A percentile compares a stretch with the other conserved stretches of the same genome.
phyloP scores from a whole-genome alignment of 92 coral and sea anemone species.

The Diadumene lineata region DNA sequence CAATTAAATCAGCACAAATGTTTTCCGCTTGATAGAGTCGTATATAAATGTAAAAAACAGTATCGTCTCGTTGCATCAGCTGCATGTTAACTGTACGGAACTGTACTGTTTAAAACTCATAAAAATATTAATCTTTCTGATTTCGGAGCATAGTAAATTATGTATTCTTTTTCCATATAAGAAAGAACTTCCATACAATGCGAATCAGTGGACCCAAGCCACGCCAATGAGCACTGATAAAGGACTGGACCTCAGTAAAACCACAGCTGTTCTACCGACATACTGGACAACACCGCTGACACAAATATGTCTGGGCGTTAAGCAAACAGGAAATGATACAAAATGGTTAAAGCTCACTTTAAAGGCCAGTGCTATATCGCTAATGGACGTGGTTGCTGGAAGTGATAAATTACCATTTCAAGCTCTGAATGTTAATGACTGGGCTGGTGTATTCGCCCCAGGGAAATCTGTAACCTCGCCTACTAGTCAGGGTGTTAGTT shows the following conservation, averaged over 20 bases:
- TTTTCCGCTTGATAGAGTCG: too few species aligned
- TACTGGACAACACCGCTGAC: conserved; percentile 41
- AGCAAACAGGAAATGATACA: not conserved
- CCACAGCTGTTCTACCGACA: conserved; percentile 8
- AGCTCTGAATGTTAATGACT: not conserved
- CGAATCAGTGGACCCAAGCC: conserved; percentile 16
- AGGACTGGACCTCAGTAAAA: conserved; percentile 24
- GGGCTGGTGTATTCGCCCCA: not conserved
- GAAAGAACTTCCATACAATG: not conserved
- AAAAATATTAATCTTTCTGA: too few species aligned
- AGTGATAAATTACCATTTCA: not conserved
- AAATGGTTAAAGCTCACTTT: conserved; percentile 22
- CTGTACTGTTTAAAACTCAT: too few species aligned
- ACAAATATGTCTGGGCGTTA: conserved; percentile 31
- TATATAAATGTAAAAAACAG: too few species aligned
- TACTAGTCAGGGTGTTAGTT: not conserved
- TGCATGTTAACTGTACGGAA: too few species aligned
- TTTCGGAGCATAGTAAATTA: too few species aligned
- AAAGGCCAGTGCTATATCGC: conserved; percentile 5
- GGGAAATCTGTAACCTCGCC: not conserved
- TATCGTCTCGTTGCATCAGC: too few species aligned
- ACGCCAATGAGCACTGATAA: conserved; percentile 5
- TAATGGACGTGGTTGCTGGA: conserved; percentile 1
- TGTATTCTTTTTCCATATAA: too few species aligned
- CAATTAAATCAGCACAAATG: too few species aligned